Evolutionary conservation across 2,888 invertebrate species (phyloP).

Genomic region (Agrochola lychnidis): DNA sequence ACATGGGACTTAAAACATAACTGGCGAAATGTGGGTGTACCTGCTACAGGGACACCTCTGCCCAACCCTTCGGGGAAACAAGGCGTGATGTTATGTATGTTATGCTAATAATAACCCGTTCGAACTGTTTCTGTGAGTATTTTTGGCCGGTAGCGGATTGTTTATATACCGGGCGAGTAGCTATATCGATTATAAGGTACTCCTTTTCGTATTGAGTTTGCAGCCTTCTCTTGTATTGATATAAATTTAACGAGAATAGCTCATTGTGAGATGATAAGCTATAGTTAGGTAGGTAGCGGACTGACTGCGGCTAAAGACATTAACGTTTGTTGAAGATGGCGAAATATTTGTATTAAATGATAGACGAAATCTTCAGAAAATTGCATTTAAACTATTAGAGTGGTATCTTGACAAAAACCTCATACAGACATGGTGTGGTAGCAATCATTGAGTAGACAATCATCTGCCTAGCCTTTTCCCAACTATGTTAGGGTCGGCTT

Average conservation of each 20-base stretch:
- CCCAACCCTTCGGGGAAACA: too few species aligned
- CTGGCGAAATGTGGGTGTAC: too few species aligned
- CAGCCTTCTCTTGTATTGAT: too few species aligned
- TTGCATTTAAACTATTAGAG: neutral
- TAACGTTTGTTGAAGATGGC: neutral
- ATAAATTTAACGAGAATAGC: neutral
- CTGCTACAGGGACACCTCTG: too few species aligned
- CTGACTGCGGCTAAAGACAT: neutral
- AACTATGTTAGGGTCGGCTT: too few species aligned
- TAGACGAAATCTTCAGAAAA: neutral
- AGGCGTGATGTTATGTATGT: too few species aligned
- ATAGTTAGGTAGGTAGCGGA: neutral
- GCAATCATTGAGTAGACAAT: neutral
- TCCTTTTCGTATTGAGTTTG: neutral
- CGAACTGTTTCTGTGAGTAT: neutral
- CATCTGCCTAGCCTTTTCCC: too few species aligned
- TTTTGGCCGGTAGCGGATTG: constrained; percentile 8
- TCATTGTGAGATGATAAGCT: too few species aligned
- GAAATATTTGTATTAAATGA: neutral
- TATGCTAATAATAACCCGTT: constrained; percentile 2
- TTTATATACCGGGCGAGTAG: constrained; percentile 33
- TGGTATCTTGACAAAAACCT: neutral
- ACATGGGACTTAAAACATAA: too few species aligned
- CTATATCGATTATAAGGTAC: constrained; percentile 24
- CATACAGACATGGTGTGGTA: neutral